phyloP scores from a whole-genome alignment of 2,113 vertebrate genomes.

The Cisticola juncidis region DNA sequence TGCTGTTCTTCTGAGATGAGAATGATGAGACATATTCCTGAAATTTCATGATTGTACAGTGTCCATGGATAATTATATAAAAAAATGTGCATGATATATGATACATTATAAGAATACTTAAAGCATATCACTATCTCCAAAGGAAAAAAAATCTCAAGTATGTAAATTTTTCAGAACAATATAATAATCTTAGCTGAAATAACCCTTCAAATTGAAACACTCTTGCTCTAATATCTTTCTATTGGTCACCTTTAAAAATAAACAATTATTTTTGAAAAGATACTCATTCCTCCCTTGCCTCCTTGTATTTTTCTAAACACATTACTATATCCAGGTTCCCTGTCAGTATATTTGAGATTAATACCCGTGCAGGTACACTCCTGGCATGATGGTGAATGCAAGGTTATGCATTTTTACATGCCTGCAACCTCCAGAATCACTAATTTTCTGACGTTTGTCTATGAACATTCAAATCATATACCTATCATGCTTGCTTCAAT shows the following conservation, averaged over 20 bases:
- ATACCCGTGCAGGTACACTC: neutral
- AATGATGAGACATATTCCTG: neutral
- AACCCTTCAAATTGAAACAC: neutral
- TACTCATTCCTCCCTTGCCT: rapidly evolving
- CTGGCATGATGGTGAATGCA: neutral
- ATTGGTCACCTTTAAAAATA: neutral
- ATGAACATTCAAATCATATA: neutral
- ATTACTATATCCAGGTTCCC: neutral
- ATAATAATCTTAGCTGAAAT: neutral
- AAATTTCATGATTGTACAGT: neutral
- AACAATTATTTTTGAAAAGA: neutral
- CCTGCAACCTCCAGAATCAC: neutral
- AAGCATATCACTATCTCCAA: neutral
- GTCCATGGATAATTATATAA: neutral
- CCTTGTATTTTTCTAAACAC: rapidly evolving
- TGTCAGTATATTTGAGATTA: neutral
- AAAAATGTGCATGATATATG: neutral
- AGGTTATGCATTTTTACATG: neutral
- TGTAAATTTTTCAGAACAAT: neutral
- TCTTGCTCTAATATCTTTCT: neutral
- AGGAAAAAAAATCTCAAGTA: neutral
- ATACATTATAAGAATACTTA: neutral
- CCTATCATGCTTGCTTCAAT: neutral
- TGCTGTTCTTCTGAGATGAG: neutral
- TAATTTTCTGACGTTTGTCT: neutral